phyloP scores from a whole-genome alignment of 2,113 vertebrate genomes.

The Chloropsis hardwickii region DNA sequence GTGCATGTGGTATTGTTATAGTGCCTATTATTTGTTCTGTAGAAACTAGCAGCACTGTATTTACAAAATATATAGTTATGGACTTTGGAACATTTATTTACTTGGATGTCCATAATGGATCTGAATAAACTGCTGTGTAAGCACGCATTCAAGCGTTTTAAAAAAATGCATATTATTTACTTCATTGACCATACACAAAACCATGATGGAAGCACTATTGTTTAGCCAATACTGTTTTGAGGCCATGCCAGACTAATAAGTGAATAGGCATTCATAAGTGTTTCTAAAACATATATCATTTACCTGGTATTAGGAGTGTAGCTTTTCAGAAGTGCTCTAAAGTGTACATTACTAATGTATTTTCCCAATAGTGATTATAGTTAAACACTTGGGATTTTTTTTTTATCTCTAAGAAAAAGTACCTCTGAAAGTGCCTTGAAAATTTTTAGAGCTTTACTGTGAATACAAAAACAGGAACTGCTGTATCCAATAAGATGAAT shows the following conservation, averaged over 20 bases:
- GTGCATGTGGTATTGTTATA: slow-evolving; percentile 42
- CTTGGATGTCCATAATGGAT: slow-evolving; percentile 66
- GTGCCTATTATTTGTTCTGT: slow-evolving; percentile 63
- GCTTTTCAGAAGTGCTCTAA: slow-evolving; percentile 67
- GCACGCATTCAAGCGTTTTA: slow-evolving; percentile 22
- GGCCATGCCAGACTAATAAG: slow-evolving; percentile 61
- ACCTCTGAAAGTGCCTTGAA: slow-evolving; percentile 39
- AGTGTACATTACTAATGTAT: slow-evolving; percentile 61
- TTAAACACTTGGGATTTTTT: slow-evolving; percentile 55
- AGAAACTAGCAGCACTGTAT: slow-evolving; percentile 60
- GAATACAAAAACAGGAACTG: slow-evolving; percentile 44
- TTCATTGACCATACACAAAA: slow-evolving; percentile 67
- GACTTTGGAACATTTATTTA: slow-evolving; percentile 69
- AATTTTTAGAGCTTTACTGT: slow-evolving; percentile 35
- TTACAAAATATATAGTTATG: slow-evolving; percentile 66
- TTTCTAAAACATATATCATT: slow-evolving; percentile 73
- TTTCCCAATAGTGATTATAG: slow-evolving; percentile 56
- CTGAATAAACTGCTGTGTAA: slow-evolving; percentile 64
- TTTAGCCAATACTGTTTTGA: slow-evolving; percentile 61
- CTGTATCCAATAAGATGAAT: slow-evolving; percentile 28
- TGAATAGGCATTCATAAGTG: slow-evolving; percentile 68
- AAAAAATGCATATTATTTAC: slow-evolving; percentile 66
- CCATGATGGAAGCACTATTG: slow-evolving; percentile 62
- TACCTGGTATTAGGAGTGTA: slow-evolving; percentile 65
- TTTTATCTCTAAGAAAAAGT: slow-evolving; percentile 46